phyloP scores from a whole-genome alignment of 1,140 invertebrate species.

The Scaptomyza graminum region DNA sequence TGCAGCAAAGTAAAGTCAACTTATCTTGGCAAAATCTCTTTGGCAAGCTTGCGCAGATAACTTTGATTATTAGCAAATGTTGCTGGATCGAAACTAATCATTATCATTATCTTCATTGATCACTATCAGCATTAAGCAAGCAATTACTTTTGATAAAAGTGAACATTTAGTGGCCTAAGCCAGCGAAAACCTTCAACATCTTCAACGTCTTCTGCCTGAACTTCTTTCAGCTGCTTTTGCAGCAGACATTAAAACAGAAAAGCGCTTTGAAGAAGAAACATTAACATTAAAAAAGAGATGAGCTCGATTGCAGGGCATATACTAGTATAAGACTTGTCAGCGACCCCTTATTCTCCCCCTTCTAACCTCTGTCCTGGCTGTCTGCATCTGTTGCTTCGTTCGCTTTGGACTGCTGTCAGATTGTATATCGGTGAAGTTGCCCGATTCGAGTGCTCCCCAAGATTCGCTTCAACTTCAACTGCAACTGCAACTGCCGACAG shows the following conservation, averaged over 20 bases:
- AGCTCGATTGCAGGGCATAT: slow-evolving; percentile 28
- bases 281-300: slow-evolving; percentile 23
- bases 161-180: slow-evolving; percentile 31
- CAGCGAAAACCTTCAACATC: background rate
- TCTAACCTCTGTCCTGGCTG: background rate
- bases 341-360: background rate
- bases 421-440: slow-evolving; percentile 55
- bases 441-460: slow-evolving; percentile 10
- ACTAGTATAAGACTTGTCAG: slow-evolving; percentile 9
- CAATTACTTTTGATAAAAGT: slow-evolving; percentile 47
- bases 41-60: slow-evolving; percentile 11
- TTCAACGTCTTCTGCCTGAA: background rate
- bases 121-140: slow-evolving; percentile 19
- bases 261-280: slow-evolving; percentile 6
- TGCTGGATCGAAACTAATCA: slow-evolving; percentile 9
- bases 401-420: slow-evolving; percentile 64
- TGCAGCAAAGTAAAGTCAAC: slow-evolving; percentile 1
- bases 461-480: slow-evolving; percentile 2
- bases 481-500: background rate
- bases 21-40: slow-evolving; percentile 25
- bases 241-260: slow-evolving; percentile 6
- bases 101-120: slow-evolving; percentile 19
- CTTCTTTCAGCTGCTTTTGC: background rate
- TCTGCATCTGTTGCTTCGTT: slow-evolving; percentile 18
- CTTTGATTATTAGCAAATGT: slow-evolving; percentile 30